Evolutionary conservation across 2,888 invertebrate species (phyloP), one percentile per base, ranked within the genome.

Genomic region (Melitaea athalia): DNA sequence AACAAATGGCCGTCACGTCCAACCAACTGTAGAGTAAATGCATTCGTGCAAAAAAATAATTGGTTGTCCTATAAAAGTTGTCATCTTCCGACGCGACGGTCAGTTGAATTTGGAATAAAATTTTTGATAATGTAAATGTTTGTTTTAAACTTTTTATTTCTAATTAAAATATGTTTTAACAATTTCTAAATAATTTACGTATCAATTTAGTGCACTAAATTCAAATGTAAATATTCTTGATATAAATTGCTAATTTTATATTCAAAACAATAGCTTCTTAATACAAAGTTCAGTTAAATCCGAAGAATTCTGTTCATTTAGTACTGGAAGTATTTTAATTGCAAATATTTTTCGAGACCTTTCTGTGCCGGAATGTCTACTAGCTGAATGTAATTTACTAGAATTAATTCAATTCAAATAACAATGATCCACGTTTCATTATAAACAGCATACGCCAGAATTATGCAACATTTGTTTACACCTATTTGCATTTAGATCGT

Each of bases 21-120:
- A 87, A 84, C 84, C 85, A 79, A 77, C 84, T 84, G 88, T 85
- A 85, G 88, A 87, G 80, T 81, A 85, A 86, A 74, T 33, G 78
- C 88, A 80, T 79, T 81, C 88, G 86, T 87, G 86, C 86, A 88
- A 85, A 89, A 90, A 89, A 88, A 89, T 89, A 90, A 90, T 91
- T 90, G 89, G 85, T 84, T 85, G 83, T 69, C 78, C 74, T 78
- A 85, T 85, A 88, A 88, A 85, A 82, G 80, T 78, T 72, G 72
- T 69, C 71, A 80, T 83, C 80, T 85, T 83, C 81, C 81, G 83
- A 84, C 84, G 79, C 81, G 83, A 84, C 84, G 79, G 81, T 76
- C 75, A 76, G 80, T 83, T 84, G 82, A 77, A 78, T 80, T 80
- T 77, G 75, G 72, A 68, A 73, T 72, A 49, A 71, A 72, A 77